A percentile compares a stretch with the other conserved stretches of the same genome.
Evolutionary conservation across 2,797 vertebrate species (phyloP).

Genomic region (Neostethus bicornis): DNA sequence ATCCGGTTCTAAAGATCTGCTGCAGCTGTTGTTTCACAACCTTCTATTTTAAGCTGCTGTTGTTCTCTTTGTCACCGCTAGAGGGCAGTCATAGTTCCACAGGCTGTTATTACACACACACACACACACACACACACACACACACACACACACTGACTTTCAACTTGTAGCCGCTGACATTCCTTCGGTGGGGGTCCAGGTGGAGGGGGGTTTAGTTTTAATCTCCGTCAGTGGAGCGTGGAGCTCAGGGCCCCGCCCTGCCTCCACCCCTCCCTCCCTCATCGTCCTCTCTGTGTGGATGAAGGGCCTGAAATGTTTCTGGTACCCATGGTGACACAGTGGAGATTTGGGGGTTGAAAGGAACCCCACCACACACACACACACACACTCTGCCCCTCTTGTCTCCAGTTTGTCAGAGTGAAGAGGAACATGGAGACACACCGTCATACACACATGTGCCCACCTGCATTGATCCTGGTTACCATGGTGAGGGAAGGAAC

Average conservation of each 20-base stretch:
- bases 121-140: no score
- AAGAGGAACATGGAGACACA: no score
- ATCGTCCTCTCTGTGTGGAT: slow-evolving; percentile 51
- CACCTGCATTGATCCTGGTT: no score
- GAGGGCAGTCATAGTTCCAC: no score
- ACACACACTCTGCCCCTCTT: slow-evolving; percentile 48
- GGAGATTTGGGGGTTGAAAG: slow-evolving; percentile 72
- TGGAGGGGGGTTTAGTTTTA: slow-evolving; percentile 70
- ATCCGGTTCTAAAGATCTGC: no score
- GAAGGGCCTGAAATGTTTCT: slow-evolving; percentile 76
- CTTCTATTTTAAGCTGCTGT: no score
- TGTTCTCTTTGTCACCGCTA: no score
- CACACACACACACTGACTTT: slow-evolving; percentile 76
- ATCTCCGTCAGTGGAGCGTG: slow-evolving; percentile 75
- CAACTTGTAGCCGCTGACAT: slow-evolving; percentile 78
- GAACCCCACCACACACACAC: slow-evolving; percentile 64
- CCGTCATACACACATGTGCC: no score
- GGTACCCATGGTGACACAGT: slow-evolving; percentile 82
- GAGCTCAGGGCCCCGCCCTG: slow-evolving; percentile 67
- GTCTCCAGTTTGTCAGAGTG: slow-evolving; percentile 74
- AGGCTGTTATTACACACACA: no score
- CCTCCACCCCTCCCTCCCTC: no score
- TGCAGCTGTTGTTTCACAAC: no score
- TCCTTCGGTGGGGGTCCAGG: slow-evolving; percentile 71
- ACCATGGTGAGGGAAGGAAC: no score